phyloP scores from a whole-genome alignment of 2,888 invertebrate species.

The Embidobia sp. region DNA sequence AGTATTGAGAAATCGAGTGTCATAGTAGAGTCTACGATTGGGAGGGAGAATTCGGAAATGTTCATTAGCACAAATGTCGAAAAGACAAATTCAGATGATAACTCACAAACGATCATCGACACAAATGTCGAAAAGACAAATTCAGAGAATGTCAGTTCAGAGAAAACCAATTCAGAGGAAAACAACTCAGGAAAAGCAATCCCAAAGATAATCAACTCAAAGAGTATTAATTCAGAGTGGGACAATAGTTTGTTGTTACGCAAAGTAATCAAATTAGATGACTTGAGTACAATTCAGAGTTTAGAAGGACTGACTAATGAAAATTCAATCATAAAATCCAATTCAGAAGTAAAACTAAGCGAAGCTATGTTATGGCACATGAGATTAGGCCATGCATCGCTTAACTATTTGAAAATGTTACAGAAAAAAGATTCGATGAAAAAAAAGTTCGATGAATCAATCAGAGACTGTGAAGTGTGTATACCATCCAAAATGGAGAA shows the following conservation, averaged over 20 bases:
- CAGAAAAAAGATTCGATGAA: slow-evolving; percentile 54
- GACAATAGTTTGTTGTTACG: slow-evolving; percentile 51
- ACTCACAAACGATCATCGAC: too few relatives aligned
- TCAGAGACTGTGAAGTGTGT: slow-evolving; percentile 65
- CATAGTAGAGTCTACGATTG: slow-evolving; percentile 30
- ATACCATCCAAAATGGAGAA: slow-evolving; percentile 63
- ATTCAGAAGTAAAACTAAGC: slow-evolving; percentile 20
- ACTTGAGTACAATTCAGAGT: slow-evolving; percentile 8
- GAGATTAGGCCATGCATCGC: slow-evolving; percentile 60
- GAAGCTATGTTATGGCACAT: slow-evolving; percentile 54
- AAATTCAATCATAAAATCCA: slow-evolving; percentile 5
- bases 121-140: slow-evolving; percentile 37
- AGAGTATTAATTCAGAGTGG: slow-evolving; percentile 46
- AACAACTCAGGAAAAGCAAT: too few relatives aligned
- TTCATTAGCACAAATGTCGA: slow-evolving; percentile 10
- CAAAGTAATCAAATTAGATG: slow-evolving; percentile 33
- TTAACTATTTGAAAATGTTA: slow-evolving; percentile 65
- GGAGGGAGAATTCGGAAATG: slow-evolving; percentile 50
- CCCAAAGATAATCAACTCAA: too few relatives aligned
- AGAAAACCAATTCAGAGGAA: background rate
- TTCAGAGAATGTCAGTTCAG: background rate
- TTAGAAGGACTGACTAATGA: slow-evolving; percentile 12
- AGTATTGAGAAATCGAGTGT: background rate
- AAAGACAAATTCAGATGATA: too few relatives aligned
- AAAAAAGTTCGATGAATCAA: slow-evolving; percentile 66